Conservation (phyloP, 2,113 vertebrate species). For the Natator depressus region DNA sequence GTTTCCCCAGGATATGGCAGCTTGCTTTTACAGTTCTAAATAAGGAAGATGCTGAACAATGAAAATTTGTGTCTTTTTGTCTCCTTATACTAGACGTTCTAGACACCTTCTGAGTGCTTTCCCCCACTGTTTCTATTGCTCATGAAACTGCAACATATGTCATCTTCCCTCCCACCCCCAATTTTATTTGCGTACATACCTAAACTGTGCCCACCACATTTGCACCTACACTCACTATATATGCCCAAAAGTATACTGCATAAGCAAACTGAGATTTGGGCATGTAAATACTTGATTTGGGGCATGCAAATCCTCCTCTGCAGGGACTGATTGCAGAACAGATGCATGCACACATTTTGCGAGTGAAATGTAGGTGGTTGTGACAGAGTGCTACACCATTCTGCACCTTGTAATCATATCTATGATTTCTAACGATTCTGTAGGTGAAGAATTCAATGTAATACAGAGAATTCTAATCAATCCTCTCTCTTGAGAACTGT, state of each 20-base stretch:
- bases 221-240: too few relatives aligned
- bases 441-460: not conserved
- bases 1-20: not conserved
- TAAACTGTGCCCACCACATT: not conserved
- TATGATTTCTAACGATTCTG: not conserved
- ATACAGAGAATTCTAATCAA: not conserved
- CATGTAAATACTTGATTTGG: not conserved
- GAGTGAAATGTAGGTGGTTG: not conserved
- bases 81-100: not conserved
- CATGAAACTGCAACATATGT: not conserved
- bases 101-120: accelerated
- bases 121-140: not conserved
- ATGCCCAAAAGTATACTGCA: not conserved
- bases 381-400: not conserved
- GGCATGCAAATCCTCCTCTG: not conserved
- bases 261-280: not conserved
- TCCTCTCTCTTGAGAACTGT: not conserved
- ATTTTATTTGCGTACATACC: not conserved
- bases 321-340: not conserved
- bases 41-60: not conserved
- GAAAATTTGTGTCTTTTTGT: not conserved
- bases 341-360: not conserved
- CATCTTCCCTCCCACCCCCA: not conserved
- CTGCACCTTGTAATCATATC: not conserved
- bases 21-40: not conserved